Percentiles rank a stretch among this genome's conserved stretches.
Conservation (phyloP, 1,140 invertebrate species). For the Trachymyrmex cornetzi region DNA sequence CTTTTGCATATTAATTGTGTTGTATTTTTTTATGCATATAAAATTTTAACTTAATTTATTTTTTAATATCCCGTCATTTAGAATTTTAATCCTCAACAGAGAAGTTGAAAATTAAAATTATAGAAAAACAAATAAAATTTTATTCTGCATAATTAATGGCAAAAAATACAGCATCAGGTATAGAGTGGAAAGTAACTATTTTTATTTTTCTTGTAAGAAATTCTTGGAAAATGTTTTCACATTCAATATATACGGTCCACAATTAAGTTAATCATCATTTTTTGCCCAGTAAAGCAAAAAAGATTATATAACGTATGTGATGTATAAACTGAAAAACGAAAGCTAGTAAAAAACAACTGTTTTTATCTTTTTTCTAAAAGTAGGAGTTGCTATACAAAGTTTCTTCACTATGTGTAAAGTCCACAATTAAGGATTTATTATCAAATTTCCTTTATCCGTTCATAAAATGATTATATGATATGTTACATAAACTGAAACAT, state of each 20-base stretch:
- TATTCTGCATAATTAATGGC: not conserved
- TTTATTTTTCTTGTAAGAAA: too few species aligned
- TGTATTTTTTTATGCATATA: not conserved
- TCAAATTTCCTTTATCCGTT: not conserved
- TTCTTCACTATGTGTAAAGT: not conserved
- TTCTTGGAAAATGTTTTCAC: too few species aligned
- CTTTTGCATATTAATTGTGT: not conserved
- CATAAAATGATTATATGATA: not conserved
- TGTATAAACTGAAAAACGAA: not conserved
- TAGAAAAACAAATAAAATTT: not conserved
- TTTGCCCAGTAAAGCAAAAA: too few species aligned
- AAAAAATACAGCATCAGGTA: not conserved
- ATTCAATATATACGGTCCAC: too few species aligned
- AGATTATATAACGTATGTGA: not conserved
- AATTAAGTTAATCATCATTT: too few species aligned
- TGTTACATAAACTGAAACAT: not conserved
- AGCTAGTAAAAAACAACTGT: not conserved
- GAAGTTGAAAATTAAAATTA: not conserved
- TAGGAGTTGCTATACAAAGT: not conserved
- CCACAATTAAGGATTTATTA: not conserved
- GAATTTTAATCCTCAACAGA: not conserved
- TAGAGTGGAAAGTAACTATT: not conserved
- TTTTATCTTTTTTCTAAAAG: not conserved
- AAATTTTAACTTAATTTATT: constrained; percentile 8
- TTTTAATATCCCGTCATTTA: not conserved